Conservation (phyloP, 64 coral and sea anemone genomes). For the Trachythela sp. region DNA sequence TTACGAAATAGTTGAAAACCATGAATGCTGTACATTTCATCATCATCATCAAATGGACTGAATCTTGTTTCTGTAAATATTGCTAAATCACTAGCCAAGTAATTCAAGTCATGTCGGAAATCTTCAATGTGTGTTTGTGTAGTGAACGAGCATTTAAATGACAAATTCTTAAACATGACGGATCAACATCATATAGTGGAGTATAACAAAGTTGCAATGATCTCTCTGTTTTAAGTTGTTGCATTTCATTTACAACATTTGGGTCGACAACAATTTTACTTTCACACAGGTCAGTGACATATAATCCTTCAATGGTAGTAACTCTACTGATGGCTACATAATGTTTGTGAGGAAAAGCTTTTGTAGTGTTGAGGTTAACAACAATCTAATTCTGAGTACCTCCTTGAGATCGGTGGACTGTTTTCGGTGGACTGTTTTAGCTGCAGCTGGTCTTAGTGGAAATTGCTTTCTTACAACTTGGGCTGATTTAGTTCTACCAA, state of each 20-base stretch:
- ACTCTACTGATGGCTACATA: too few species aligned
- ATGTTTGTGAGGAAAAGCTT: too few species aligned
- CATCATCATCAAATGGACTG: constrained; percentile 22
- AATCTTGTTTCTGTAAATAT: constrained; percentile 39
- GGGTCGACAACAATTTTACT: too few species aligned
- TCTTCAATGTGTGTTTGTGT: neutral
- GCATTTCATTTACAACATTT: neutral
- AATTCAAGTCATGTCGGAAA: constrained; percentile 25
- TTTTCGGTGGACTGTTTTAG: constrained; percentile 11
- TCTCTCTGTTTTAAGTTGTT: neutral
- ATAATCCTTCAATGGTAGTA: too few species aligned
- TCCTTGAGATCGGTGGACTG: neutral
- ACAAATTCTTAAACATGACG: constrained; percentile 16
- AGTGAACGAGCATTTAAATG: neutral
- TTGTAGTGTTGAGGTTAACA: too few species aligned
- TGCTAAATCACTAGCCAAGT: constrained; percentile 15
- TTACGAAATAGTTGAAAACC: constrained; percentile 23
- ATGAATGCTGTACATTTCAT: constrained; percentile 27
- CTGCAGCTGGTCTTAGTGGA: constrained; percentile 14
- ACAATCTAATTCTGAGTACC: neutral
- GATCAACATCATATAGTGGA: neutral
- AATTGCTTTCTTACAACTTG: constrained; percentile 27
- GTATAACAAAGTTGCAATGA: neutral
- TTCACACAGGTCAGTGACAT: too few species aligned
- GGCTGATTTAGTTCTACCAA: constrained; percentile 23